Base-by-base conservation (phyloP, 2,888 invertebrate species). In the Eupithecia insigniata region DNA sequence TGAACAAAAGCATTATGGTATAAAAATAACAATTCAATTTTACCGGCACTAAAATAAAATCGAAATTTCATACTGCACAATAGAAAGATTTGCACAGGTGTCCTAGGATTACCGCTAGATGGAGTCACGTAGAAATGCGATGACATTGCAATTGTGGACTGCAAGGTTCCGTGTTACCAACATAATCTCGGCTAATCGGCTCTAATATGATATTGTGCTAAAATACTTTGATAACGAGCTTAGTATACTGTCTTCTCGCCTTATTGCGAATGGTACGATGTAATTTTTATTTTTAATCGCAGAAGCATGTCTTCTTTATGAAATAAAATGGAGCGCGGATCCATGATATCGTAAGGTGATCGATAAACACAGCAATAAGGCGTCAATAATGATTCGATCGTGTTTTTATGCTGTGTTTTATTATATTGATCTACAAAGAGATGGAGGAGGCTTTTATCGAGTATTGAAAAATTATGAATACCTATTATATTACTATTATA, bases 71-170 rank as follows among this genome's bases (percentile, higher is more conserved):
- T 74, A 72, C 70, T 66, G 60, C 80, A 82, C 84, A 82, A 82
- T 83, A 83, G 81, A 82, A 85, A 83, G 83, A 83, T 87, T 87
- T 90, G 89, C 90, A 90, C 92, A 92, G 92, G 91, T 92, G 92
- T 88, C 87, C 86, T 78, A 86, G 91, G 91, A 91, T 92, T 92
- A 92, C 89, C 74, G 75, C 83, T 77, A 91, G 90, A 93, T 93
- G 86, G 89, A 87, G 89, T 93, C 93, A 93, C 93, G 93, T 93
- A 74, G 89, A 90, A 87, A 92, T 90, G 92, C 88, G 91, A 90
- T 90, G 93, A 92, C 93, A 92, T 79, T 89, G 92, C 92, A 92
- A 90, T 91, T 85, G 86, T 83, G 83, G 81, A 83, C 83, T 87
- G 85, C 83, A 88, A 12, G 82, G 85, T 82, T 89, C 88, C 87